Evolutionary conservation across 2,797 vertebrate species (phyloP).

Genomic region (Urophycis tenuis): DNA sequence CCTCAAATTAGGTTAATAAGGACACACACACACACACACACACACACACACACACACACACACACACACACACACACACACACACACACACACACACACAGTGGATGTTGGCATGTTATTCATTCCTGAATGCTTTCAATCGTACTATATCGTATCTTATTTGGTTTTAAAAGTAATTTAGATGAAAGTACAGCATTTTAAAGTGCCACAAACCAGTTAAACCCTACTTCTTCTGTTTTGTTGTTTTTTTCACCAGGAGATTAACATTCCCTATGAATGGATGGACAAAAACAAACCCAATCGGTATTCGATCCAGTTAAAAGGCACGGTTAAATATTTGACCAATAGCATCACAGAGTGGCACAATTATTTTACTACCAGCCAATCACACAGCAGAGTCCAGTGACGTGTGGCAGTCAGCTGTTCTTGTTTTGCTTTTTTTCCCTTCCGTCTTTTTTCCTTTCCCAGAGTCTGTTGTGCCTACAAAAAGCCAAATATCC

Average conservation of each 20-base stretch:
- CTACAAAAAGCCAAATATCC: background rate
- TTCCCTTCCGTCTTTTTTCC: constrained; percentile 21
- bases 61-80: too few species aligned
- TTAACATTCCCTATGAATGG: constrained; percentile 20
- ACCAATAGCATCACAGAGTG: constrained; percentile 48
- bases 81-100: too few species aligned
- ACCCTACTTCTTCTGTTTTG: background rate
- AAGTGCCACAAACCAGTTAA: background rate
- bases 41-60: too few species aligned
- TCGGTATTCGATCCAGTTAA: constrained; percentile 38
- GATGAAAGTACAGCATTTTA: background rate
- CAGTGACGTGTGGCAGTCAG: constrained; percentile 63
- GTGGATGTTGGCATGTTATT: too few species aligned
- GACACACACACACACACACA: too few species aligned
- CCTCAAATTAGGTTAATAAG: too few species aligned
- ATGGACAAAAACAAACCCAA: constrained; percentile 9
- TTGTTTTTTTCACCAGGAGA: background rate
- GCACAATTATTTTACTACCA: background rate
- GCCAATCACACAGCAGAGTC: constrained; percentile 26
- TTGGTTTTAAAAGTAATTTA: too few species aligned
- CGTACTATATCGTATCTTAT: too few species aligned
- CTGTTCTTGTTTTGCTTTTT: constrained; percentile 71
- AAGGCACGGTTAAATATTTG: background rate
- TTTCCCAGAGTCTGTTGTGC: background rate
- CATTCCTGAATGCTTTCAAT: too few species aligned